Conservation (phyloP, 2,797 vertebrate genomes). For the Hydrocynus forskahlii region DNA sequence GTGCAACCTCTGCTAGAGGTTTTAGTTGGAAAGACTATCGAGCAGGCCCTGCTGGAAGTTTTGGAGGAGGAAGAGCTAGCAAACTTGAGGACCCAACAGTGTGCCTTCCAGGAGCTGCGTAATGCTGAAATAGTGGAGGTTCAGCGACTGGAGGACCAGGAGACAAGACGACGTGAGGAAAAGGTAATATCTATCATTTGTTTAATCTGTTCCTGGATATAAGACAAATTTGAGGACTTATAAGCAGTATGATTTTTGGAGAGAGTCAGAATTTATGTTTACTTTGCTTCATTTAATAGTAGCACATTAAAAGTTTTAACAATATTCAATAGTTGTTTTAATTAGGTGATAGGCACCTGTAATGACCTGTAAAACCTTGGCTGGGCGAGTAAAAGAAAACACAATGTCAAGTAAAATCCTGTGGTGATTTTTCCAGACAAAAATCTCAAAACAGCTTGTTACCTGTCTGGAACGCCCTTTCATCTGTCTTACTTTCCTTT, state of each 20-base stretch:
- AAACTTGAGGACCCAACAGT: conserved; percentile 78
- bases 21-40: conserved; percentile 89
- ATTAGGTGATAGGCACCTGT: too few relatives aligned
- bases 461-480: neutral
- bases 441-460: neutral
- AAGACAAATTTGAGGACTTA: too few relatives aligned
- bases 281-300: neutral
- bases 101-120: conserved; percentile 78
- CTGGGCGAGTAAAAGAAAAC: too few relatives aligned
- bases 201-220: too few relatives aligned
- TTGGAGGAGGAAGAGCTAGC: conserved; percentile 94
- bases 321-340: too few relatives aligned
- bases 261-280: neutral
- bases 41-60: conserved; percentile 91
- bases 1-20: conserved; percentile 89
- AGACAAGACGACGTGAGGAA: conserved; percentile 84
- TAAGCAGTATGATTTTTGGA: neutral
- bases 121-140: conserved; percentile 86
- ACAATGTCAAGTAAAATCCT: too few relatives aligned
- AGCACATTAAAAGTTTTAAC: too few relatives aligned
- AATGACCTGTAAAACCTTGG: too few relatives aligned
- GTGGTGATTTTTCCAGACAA: neutral
- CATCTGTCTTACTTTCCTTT: neutral
- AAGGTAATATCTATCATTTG: conserved; percentile 71
- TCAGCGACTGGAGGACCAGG: conserved; percentile 88